These are phyloP conservation scores for Pseudochromis fuscus DNA, from an alignment of 2,797 vertebrate species.

Conservation along the genomic window DNA sequence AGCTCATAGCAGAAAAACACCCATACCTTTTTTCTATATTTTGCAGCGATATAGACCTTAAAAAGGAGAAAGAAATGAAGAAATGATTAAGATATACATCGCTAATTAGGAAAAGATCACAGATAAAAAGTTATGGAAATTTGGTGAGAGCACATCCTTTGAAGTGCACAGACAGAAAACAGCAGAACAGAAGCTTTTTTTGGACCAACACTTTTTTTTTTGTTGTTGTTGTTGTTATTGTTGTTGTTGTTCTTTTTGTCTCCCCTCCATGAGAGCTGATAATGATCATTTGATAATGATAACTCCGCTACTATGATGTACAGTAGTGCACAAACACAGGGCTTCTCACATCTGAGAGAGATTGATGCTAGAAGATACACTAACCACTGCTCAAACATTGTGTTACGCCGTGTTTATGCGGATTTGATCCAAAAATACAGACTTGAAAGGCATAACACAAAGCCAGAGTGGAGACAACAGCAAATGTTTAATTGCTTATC, in stretches of 20 bases:
- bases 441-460: constrained; percentile 81
- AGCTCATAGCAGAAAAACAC: constrained; percentile 48
- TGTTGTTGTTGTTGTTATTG: constrained; percentile 8
- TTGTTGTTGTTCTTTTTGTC: constrained; percentile 30
- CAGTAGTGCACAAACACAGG: constrained; percentile 59
- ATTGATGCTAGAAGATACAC: constrained; percentile 70
- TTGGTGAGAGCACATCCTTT: constrained; percentile 67
- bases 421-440: constrained; percentile 82
- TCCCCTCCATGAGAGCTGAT: constrained; percentile 65
- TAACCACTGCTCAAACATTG: constrained; percentile 55
- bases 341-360: constrained; percentile 70
- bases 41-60: constrained; percentile 36
- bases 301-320: constrained; percentile 74
- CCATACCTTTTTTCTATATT: constrained; percentile 17
- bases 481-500: constrained; percentile 88
- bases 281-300: constrained; percentile 82
- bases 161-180: constrained; percentile 73
- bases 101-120: constrained; percentile 78
- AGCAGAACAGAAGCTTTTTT: constrained; percentile 67
- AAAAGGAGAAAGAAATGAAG: constrained; percentile 27
- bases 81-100: constrained; percentile 65
- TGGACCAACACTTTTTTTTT: constrained; percentile 53
- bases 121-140: constrained; percentile 77
- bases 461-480: constrained; percentile 78
- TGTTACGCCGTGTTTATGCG: constrained; percentile 61